Base-by-base conservation (phyloP, 2,113 vertebrate genomes). In the Crocuta crocuta region DNA sequence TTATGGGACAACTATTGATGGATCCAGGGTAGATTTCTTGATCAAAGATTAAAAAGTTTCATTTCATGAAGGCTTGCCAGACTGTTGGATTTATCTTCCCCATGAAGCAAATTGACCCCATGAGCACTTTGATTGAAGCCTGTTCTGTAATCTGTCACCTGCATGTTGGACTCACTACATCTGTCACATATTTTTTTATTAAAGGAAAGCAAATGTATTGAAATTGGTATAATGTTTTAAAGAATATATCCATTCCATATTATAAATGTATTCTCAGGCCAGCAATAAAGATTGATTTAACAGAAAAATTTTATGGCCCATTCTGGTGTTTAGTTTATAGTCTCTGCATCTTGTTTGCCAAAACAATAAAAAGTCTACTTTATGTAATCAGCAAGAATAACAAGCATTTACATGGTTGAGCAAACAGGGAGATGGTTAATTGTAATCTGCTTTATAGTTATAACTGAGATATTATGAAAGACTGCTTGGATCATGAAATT, bases 321-420 rank as follows among this genome's bases (percentile, higher is more conserved):
- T 97, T 95, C 95, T 98, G 92, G 68, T 87, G 45, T 83, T 93
- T 87, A 89, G 92, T 96, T 96, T 97, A 95, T 65, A 89, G 79
- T 31, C 48, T 95, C 65, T 82, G 28, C 87, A 65, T 90, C 55
- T 82, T 92, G 35, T 96, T 96, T 97, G 90, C 95, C 92, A 98
- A 95, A 97, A 94, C 73, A 78, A 94, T 97, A 97, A 97, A 98
- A 95, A 98, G 17, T 89, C 91, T 96, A 86, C 45, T 97, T 97
- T 96, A 76, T 80, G 94, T 95, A 96, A 98, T 96, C 80, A 96
- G 92, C 92, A 94, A 98, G 97, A 96, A 98, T 94, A 97, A 96
- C 94, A 97, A 97, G 74, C 23, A 81, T 96, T 96, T 96, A 87
- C 92, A 96, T 68, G 92, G 94, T 71, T 96, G 95, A 90, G 31